These are phyloP conservation scores for Moxostoma hubbsi DNA, from an alignment of 2,797 vertebrate genomes.

Conservation along the genomic window DNA sequence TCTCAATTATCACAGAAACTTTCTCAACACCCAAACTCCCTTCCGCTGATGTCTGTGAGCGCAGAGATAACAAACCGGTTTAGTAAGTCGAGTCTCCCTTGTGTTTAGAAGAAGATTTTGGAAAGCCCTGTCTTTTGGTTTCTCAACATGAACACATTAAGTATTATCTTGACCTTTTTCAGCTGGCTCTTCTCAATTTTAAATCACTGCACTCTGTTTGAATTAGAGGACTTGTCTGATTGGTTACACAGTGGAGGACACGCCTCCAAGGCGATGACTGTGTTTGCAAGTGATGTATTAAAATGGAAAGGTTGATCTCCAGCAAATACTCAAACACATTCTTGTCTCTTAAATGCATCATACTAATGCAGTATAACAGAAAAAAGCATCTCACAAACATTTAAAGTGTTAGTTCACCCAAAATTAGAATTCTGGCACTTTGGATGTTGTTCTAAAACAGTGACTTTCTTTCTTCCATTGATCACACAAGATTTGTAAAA, in stretches of 20 bases:
- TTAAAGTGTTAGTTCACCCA: too few species aligned
- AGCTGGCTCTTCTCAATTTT: slow-evolving; percentile 4
- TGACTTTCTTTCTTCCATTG: too few species aligned
- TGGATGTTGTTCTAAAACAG: too few species aligned
- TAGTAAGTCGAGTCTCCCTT: slow-evolving; percentile 45
- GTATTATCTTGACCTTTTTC: slow-evolving; percentile 21
- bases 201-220: background rate
- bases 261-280: background rate
- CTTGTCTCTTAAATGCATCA: too few species aligned
- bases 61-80: slow-evolving; percentile 54
- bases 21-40: slow-evolving; percentile 36
- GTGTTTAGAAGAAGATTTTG: slow-evolving; percentile 28
- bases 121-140: slow-evolving; percentile 43
- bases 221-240: background rate
- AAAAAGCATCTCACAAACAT: too few species aligned
- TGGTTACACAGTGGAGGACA: background rate
- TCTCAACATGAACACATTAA: slow-evolving; percentile 31
- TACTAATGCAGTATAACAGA: too few species aligned
- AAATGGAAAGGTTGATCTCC: too few species aligned
- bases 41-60: slow-evolving; percentile 20
- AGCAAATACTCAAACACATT: too few species aligned
- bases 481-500: too few species aligned
- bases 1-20: slow-evolving; percentile 44
- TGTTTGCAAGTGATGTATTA: background rate
- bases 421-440: too few species aligned